Base-by-base conservation (phyloP, 2,888 invertebrate species). In the Nomada hirtipes region DNA sequence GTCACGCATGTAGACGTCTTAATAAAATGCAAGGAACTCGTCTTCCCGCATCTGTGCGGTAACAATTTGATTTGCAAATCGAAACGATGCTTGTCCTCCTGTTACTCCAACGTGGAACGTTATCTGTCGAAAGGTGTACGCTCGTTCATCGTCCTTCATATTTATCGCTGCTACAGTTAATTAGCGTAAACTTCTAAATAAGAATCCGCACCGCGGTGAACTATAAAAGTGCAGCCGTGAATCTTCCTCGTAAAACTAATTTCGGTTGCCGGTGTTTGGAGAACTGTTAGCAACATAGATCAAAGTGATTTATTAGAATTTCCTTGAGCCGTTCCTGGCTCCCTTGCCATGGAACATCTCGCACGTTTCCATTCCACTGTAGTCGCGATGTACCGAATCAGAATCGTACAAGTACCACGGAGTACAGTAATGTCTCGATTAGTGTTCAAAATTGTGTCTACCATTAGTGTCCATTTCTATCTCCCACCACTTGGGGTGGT, bases 1-100 rank as follows among this genome's bases (percentile, higher is more conserved):
- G 68, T 68, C 74, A 52, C 7, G 36, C 36, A 7, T 59, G 67
- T 42, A 60, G 26, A 69, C 29, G 20, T 69, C 52, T 75, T 44
- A 42, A 53, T 61, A 15, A 69, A 53, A 18, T 11, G 7, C 2
- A n/a, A 44, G n/a, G 69, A 2, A 15, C 20, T 47, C 18, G 36
- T 23, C 20, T 20, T 55, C n/a, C 15, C 10, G 15, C n/a, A n/a
- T 29, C 2, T 15, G 47, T 18, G 11, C 23, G 7, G 68, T 26
- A 50, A 20, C 68, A 36, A 50, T 59, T 26, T 26, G 0, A 4
- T 36, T 4, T 13, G 23, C 23, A n/a, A 36, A 36, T 55, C 18
- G 20, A 18, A 36, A 15, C 23, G 13, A 18, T 7, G 10, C 23
- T 68, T 42, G 10, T 20, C 13, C 13, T 50, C 4, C 9, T 9